phyloP scores from a whole-genome alignment of 1,140 invertebrate genomes.

The Scaptomyza hsui region DNA sequence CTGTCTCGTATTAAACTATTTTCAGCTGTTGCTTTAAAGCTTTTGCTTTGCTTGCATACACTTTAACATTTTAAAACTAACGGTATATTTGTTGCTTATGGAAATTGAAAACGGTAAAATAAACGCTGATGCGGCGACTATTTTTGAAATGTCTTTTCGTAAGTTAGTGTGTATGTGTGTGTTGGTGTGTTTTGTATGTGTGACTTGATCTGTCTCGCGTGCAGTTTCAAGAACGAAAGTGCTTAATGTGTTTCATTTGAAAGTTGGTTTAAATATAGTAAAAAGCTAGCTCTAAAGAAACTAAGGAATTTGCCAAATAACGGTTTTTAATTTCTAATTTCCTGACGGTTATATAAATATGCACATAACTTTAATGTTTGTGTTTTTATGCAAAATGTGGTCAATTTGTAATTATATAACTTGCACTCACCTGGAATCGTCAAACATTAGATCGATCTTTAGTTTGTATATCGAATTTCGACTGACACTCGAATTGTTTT shows the following conservation, averaged over 20 bases:
- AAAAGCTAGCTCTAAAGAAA: neutral
- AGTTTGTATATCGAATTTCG: conserved; percentile 90
- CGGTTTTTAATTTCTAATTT: neutral
- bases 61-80: conserved; percentile 54
- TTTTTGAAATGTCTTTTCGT: conserved; percentile 25
- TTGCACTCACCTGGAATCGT: conserved; percentile 86
- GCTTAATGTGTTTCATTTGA: conserved; percentile 38
- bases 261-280: conserved; percentile 37
- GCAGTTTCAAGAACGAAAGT: conserved; percentile 75
- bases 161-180: conserved; percentile 19
- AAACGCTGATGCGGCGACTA: conserved; percentile 41
- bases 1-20: conserved; percentile 5
- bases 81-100: conserved; percentile 70
- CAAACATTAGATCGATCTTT: conserved; percentile 93
- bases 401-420: no score
- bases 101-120: conserved; percentile 77
- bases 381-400: no score
- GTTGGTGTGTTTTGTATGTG: conserved; percentile 3
- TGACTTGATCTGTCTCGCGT: conserved; percentile 13
- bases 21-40: neutral
- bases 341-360: no score
- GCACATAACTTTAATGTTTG: no score
- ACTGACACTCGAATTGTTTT: conserved; percentile 86
- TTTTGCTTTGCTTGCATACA: no score
- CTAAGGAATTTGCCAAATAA: neutral